A percentile compares a stretch with the other conserved stretches of the same genome.
These are phyloP conservation scores for Trachelus troglodyta DNA, from an alignment of 2,888 invertebrate genomes.

Conservation along the genomic window DNA sequence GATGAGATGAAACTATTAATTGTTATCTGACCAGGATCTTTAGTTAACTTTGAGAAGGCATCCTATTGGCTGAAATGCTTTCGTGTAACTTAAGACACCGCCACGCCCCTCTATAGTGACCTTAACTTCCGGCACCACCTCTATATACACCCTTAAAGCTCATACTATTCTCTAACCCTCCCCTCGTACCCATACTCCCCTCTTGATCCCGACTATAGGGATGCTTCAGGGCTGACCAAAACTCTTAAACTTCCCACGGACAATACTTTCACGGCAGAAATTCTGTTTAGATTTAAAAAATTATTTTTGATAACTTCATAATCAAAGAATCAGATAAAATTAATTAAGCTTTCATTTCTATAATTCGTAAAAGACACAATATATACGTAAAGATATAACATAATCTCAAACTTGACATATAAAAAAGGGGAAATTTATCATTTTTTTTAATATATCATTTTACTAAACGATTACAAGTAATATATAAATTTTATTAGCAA, in stretches of 20 bases:
- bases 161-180: constrained; percentile 29
- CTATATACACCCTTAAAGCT: constrained; percentile 41
- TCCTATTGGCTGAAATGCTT: constrained; percentile 31
- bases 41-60: background rate
- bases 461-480: background rate
- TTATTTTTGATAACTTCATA: background rate
- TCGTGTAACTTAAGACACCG: constrained; percentile 45
- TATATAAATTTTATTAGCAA: background rate
- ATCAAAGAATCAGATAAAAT: background rate
- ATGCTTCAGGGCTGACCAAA: constrained; percentile 33
- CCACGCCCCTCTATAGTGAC: constrained; percentile 54
- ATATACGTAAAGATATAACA: background rate
- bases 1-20: background rate
- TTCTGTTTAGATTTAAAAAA: background rate
- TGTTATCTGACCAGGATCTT: background rate
- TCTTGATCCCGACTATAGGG: constrained; percentile 17
- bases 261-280: constrained; percentile 23
- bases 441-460: background rate
- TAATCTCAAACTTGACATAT: background rate
- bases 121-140: constrained; percentile 53
- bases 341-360: background rate
- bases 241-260: constrained; percentile 13
- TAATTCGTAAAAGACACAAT: background rate
- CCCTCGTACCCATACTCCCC: constrained; percentile 34
- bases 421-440: background rate